Conservation (phyloP, 2,113 vertebrate species). For the Eclectus roratus region DNA sequence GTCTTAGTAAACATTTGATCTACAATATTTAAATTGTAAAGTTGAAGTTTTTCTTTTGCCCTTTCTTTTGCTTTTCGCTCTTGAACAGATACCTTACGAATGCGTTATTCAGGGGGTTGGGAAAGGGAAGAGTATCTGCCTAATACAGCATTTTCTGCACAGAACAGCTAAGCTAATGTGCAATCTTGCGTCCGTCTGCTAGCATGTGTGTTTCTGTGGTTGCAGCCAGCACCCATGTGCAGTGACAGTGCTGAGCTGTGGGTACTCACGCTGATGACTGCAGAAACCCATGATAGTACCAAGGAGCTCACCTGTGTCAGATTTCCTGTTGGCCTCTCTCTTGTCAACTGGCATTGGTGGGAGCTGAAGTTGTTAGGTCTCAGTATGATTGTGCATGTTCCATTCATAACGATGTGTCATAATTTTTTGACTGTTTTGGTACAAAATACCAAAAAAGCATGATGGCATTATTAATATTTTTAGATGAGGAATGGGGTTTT, state of each 20-base stretch:
- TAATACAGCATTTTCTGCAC: background rate
- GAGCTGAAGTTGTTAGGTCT: background rate
- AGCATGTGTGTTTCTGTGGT: background rate
- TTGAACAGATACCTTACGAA: background rate
- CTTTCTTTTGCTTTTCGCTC: background rate
- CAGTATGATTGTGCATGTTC: background rate
- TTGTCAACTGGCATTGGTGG: background rate
- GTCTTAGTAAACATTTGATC: background rate
- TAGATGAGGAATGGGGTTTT: background rate
- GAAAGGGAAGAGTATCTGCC: background rate
- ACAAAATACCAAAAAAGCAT: background rate
- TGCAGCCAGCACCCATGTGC: background rate
- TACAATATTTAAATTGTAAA: background rate
- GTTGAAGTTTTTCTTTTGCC: background rate
- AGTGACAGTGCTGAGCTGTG: background rate
- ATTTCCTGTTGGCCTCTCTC: background rate
- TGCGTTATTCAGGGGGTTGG: background rate
- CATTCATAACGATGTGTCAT: background rate
- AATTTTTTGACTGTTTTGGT: background rate
- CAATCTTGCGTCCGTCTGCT: background rate
- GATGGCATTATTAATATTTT: background rate
- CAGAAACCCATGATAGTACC: accelerated
- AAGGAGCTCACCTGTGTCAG: accelerated
- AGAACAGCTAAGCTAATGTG: background rate
- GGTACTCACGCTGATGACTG: accelerated